These are phyloP conservation scores for Brachylomia viminalis DNA, from an alignment of 2,888 invertebrate genomes.

Conservation along the genomic window DNA sequence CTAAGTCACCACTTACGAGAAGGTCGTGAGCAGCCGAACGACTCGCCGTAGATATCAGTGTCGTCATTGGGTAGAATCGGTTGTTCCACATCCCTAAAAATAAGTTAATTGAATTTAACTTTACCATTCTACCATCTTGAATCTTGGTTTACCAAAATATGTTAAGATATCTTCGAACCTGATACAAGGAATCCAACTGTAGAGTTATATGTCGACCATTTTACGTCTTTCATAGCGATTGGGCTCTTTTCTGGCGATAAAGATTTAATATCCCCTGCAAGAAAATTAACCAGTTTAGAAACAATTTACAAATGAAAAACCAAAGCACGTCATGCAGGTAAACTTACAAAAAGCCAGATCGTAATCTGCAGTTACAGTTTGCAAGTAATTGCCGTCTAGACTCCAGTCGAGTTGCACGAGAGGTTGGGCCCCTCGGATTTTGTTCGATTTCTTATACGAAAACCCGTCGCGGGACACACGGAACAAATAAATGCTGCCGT, in stretches of 20 bases:
- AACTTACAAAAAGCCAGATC: conserved; percentile 96
- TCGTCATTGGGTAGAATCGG: conserved; percentile 95
- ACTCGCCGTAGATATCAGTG: conserved; percentile 95
- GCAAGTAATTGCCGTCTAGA: conserved; percentile 96
- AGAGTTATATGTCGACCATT: conserved; percentile 97
- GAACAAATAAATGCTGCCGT: conserved; percentile 94
- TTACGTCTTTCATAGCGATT: conserved; percentile 96
- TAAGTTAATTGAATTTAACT: not conserved
- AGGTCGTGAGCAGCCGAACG: conserved; percentile 96
- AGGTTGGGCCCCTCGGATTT: conserved; percentile 96
- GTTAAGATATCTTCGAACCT: conserved; percentile 86
- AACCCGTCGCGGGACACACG: conserved; percentile 97
- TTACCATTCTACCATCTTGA: not conserved
- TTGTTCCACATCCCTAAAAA: conserved; percentile 96
- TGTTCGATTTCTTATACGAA: conserved; percentile 97
- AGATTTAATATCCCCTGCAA: conserved; percentile 96
- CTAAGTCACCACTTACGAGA: conserved; percentile 96
- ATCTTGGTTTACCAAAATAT: not conserved
- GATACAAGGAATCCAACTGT: conserved; percentile 96
- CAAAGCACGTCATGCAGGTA: not conserved
- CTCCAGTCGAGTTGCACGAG: conserved; percentile 97
- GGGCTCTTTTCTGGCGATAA: conserved; percentile 96
- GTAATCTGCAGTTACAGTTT: conserved; percentile 97
- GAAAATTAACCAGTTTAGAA: conserved; percentile 23
- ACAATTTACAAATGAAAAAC: not conserved